A percentile compares a stretch with the other conserved stretches of the same genome.
phyloP scores from a whole-genome alignment of 2,113 vertebrate genomes.

The Elgaria multicarinata region DNA sequence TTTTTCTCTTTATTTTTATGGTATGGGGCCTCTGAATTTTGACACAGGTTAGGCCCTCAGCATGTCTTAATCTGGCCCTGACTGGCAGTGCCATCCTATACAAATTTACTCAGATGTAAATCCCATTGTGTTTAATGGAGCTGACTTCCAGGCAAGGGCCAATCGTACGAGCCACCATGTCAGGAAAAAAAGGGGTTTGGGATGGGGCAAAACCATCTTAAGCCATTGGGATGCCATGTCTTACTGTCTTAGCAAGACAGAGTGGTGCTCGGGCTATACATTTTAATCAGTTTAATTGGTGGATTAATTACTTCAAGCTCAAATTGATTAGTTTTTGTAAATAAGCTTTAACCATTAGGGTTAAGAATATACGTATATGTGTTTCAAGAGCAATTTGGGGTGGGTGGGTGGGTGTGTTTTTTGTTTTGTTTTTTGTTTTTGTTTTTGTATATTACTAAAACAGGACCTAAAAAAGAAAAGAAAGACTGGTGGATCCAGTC shows the following conservation, averaged over 20 bases:
- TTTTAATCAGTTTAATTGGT: neutral
- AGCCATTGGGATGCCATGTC: neutral
- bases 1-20: too few relatives aligned
- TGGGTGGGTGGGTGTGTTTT: too few relatives aligned
- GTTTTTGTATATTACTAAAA: neutral
- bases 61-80: too few relatives aligned
- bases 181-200: neutral
- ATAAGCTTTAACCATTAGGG: neutral
- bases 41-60: too few relatives aligned
- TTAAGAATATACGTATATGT: neutral
- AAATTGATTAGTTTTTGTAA: neutral
- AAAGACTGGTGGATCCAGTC: neutral
- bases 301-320: neutral
- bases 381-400: neutral
- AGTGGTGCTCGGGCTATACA: too few relatives aligned
- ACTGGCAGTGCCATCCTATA: neutral
- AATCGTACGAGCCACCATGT: neutral
- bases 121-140: neutral
- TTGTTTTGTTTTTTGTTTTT: too few relatives aligned
- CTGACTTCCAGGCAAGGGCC: neutral
- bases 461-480: neutral
- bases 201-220: neutral
- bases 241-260: neutral
- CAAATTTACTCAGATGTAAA: neutral
- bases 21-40: too few relatives aligned